phyloP scores from a whole-genome alignment of 2,797 vertebrate genomes.

The Hozukius guyotensis region DNA sequence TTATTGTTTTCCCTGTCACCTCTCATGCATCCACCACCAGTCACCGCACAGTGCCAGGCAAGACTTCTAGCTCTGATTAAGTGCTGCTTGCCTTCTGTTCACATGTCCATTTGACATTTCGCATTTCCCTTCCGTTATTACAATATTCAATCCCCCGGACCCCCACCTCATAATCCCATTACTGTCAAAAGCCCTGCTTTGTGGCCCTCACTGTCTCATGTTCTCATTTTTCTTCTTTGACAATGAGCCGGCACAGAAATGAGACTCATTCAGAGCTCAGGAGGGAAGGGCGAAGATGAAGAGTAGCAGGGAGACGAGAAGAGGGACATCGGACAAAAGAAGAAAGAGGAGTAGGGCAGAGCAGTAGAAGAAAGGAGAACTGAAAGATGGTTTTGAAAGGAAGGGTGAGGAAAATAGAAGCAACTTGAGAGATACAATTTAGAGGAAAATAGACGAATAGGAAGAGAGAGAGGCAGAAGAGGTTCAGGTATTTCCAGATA shows the following conservation, averaged over 20 bases:
- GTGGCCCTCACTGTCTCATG: constrained; percentile 47
- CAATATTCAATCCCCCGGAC: constrained; percentile 53
- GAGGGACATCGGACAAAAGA: constrained; percentile 9
- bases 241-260: constrained; percentile 57
- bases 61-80: constrained; percentile 29
- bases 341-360: not conserved
- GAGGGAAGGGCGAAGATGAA: constrained; percentile 26
- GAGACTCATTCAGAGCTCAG: constrained; percentile 40
- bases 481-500: constrained; percentile 6
- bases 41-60: constrained; percentile 3
- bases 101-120: constrained; percentile 57
- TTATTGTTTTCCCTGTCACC: constrained; percentile 48
- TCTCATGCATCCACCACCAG: constrained; percentile 27
- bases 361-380: not conserved
- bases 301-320: constrained; percentile 5
- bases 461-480: not conserved
- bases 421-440: not conserved
- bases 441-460: not conserved
- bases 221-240: constrained; percentile 69
- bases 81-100: constrained; percentile 35
- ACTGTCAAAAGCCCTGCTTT: constrained; percentile 56
- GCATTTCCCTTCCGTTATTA: constrained; percentile 44
- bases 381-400: not conserved
- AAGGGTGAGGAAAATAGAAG: not conserved
- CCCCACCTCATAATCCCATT: constrained; percentile 63